phyloP scores from a whole-genome alignment of 2,113 vertebrate species.

The Salvelinus alpinus region DNA sequence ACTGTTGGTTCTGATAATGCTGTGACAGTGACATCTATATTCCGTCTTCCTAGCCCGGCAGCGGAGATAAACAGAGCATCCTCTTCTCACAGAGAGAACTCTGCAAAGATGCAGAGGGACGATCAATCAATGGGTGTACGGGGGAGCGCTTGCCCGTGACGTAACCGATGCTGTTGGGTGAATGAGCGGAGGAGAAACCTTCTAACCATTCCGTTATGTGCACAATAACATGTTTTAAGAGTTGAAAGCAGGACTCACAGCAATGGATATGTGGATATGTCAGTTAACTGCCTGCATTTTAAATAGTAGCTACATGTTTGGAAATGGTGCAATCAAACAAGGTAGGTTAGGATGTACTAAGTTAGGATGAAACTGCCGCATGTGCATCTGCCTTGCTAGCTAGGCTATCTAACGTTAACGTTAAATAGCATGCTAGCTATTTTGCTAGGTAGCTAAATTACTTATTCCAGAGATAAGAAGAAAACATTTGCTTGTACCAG shows the following conservation, averaged over 20 bases:
- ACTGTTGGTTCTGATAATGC: too few species aligned
- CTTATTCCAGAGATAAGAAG: too few species aligned
- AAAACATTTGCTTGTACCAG: too few species aligned
- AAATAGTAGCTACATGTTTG: not conserved
- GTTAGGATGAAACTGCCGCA: constrained; percentile 16
- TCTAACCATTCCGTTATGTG: not conserved
- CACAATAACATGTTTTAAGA: not conserved
- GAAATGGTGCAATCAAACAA: constrained; percentile 33
- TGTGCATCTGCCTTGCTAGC: not conserved
- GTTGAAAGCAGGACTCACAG: not conserved
- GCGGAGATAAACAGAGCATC: too few species aligned
- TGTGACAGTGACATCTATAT: too few species aligned
- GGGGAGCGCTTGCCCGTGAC: constrained; percentile 34
- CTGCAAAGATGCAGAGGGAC: constrained; percentile 2
- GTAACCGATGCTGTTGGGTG: constrained; percentile 36
- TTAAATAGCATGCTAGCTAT: constrained; percentile 55
- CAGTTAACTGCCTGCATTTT: constrained; percentile 26
- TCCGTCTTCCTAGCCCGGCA: too few species aligned
- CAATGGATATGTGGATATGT: constrained; percentile 12
- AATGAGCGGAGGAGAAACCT: constrained; percentile 6
- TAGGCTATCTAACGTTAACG: too few species aligned
- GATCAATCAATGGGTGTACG: constrained; percentile 32
- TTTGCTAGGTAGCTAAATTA: constrained; percentile 19
- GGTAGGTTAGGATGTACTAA: constrained; percentile 41
- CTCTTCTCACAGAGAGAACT: not conserved